Evolutionary conservation across 1,140 invertebrate species (phyloP).

Genomic region (Gonioctena quinquepunctata): DNA sequence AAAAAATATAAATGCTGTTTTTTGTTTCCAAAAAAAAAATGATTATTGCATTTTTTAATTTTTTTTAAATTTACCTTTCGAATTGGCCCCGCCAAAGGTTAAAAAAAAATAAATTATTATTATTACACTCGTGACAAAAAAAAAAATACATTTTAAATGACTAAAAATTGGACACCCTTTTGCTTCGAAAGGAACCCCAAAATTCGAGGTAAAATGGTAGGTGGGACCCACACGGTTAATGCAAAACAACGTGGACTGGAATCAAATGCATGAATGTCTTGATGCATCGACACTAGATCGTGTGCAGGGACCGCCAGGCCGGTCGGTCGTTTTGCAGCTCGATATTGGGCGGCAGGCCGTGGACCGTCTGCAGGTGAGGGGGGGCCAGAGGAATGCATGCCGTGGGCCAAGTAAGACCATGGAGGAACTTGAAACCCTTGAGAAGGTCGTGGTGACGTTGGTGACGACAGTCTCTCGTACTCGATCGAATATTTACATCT

Average conservation of each 20-base stretch:
- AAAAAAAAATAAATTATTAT: no score
- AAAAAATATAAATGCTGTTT: no score
- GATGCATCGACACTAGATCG: constrained; percentile 2
- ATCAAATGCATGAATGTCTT: constrained; percentile 2
- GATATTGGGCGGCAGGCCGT: constrained; percentile 24
- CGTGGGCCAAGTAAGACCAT: constrained; percentile 42
- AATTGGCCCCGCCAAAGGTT: no score
- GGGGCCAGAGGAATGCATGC: constrained; percentile 20
- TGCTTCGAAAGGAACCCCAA: neutral
- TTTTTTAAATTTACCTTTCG: no score
- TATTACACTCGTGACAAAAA: no score
- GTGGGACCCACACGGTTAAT: neutral
- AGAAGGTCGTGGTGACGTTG: constrained; percentile 50
- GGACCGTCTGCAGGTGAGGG: constrained; percentile 39
- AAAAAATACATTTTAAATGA: no score
- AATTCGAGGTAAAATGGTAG: neutral
- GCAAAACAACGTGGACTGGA: neutral
- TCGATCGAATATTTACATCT: neutral
- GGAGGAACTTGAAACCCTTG: constrained; percentile 52
- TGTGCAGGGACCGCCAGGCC: neutral
- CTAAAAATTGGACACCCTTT: neutral
- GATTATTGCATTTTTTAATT: no score
- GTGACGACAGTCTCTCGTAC: neutral
- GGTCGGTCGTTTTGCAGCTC: constrained; percentile 63
- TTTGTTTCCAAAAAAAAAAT: no score